These are phyloP conservation scores for Pseudachorutes palmiensis DNA, from an alignment of 1,140 invertebrate species.

Conservation along the genomic window DNA sequence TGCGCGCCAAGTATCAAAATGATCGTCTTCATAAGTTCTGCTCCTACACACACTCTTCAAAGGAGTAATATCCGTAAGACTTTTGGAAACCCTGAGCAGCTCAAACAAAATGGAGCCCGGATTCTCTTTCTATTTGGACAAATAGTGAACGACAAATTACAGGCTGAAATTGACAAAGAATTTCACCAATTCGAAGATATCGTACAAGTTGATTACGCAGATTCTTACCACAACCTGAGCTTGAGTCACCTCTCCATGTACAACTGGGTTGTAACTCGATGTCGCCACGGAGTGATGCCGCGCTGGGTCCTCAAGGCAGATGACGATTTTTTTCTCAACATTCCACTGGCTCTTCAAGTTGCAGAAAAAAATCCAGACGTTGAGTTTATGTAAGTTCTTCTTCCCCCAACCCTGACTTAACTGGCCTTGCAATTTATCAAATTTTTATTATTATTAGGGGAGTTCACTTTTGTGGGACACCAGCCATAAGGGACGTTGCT, in stretches of 20 bases:
- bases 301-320: slow-evolving; percentile 73
- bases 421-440: slow-evolving; percentile 31
- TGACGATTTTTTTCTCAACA: slow-evolving; percentile 84
- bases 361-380: slow-evolving; percentile 6
- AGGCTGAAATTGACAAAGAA: background rate
- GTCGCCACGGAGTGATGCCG: slow-evolving; percentile 47
- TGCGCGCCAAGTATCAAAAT: slow-evolving; percentile 13
- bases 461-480: slow-evolving; percentile 16
- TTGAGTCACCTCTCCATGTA: slow-evolving; percentile 74
- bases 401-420: background rate
- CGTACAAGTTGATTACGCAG: slow-evolving; percentile 63
- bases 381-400: slow-evolving; percentile 11
- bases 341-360: slow-evolving; percentile 40
- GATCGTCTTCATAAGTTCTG: slow-evolving; percentile 21
- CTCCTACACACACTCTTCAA: slow-evolving; percentile 6
- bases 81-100: slow-evolving; percentile 4
- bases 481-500: slow-evolving; percentile 2
- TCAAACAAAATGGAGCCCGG: background rate
- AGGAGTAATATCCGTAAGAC: slow-evolving; percentile 15
- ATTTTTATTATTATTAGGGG: slow-evolving; percentile 8
- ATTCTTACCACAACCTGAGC: slow-evolving; percentile 77
- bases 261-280: slow-evolving; percentile 70
- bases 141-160: background rate
- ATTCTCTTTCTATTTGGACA: slow-evolving; percentile 18
- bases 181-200: slow-evolving; percentile 60